Percentiles rank a stretch among this genome's conserved stretches.
Evolutionary conservation across 2,113 vertebrate species (phyloP).

Genomic region (Polypterus senegalus): DNA sequence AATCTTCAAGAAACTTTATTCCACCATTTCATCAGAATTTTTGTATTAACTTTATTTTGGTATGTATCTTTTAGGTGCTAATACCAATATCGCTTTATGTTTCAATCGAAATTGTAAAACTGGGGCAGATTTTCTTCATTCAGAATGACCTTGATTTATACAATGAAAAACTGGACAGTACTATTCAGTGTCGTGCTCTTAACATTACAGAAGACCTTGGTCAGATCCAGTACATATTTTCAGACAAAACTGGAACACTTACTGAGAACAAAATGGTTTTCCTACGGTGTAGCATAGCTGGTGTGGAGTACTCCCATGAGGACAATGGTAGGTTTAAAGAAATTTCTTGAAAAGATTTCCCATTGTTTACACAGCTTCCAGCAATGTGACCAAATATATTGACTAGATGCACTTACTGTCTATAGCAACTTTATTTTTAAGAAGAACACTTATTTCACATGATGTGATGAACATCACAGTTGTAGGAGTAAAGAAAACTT

Average conservation of each 20-base stretch:
- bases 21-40: not conserved
- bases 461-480: too few relatives aligned
- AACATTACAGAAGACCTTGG: conserved; percentile 91
- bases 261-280: conserved; percentile 98
- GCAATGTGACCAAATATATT: too few relatives aligned
- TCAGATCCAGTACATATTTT: conserved; percentile 85
- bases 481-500: too few relatives aligned
- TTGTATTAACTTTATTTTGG: not conserved
- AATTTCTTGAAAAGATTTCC: too few relatives aligned
- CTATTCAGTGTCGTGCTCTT: conserved; percentile 75
- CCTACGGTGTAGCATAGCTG: conserved; percentile 78
- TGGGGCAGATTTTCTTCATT: conserved; percentile 87
- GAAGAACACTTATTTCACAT: too few relatives aligned
- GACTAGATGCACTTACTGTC: too few relatives aligned
- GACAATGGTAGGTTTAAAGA: conserved; percentile 66
- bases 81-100: conserved; percentile 92
- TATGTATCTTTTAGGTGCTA: conserved; percentile 62
- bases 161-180: conserved; percentile 59
- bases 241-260: conserved; percentile 92
- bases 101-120: conserved; percentile 89
- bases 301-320: conserved; percentile 76
- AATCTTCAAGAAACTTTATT: not conserved
- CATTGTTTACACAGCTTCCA: too few relatives aligned
- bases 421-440: too few relatives aligned
- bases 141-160: conserved; percentile 80